Conservation (phyloP, 1,140 invertebrate genomes). For the Octopus bimaculoides region DNA sequence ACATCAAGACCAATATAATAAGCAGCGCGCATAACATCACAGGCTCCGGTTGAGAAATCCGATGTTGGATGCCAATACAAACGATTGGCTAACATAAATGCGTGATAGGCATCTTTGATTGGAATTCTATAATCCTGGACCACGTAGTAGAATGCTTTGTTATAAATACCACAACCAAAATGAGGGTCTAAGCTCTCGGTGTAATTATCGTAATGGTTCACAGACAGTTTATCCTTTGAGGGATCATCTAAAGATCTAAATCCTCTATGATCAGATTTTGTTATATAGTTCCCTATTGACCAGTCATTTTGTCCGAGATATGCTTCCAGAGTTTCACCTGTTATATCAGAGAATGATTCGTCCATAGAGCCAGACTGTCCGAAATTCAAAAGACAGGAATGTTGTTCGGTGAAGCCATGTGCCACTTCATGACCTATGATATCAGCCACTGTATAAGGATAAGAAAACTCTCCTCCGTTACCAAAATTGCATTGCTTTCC, state of each 20-base stretch:
- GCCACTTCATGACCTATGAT: constrained; percentile 34
- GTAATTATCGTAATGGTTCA: constrained; percentile 27
- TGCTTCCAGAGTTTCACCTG: constrained; percentile 31
- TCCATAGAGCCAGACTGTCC: constrained; percentile 32
- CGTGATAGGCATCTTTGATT: constrained; percentile 26
- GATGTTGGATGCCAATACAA: constrained; percentile 32
- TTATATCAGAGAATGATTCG: constrained; percentile 40
- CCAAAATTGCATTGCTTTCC: constrained; percentile 21
- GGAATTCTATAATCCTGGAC: constrained; percentile 19
- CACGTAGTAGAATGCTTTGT: constrained; percentile 28
- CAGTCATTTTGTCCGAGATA: constrained; percentile 24
- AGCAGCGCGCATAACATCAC: constrained; percentile 36
- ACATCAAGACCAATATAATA: constrained; percentile 27
- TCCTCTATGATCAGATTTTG: constrained; percentile 17
- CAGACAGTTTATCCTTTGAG: constrained; percentile 26
- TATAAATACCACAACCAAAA: constrained; percentile 32
- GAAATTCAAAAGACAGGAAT: constrained; percentile 30
- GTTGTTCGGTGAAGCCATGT: constrained; percentile 33
- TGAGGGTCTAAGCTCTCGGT: constrained; percentile 25
- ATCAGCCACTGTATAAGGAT: constrained; percentile 27
- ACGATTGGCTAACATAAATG: constrained; percentile 34
- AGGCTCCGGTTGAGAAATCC: constrained; percentile 27
- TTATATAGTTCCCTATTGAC: constrained; percentile 17
- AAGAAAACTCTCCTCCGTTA: constrained; percentile 23
- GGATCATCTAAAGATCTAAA: constrained; percentile 29